A percentile compares a stretch with the other conserved stretches of the same genome.
These are phyloP conservation scores for Dipodomys spectabilis DNA, from an alignment of 2,113 vertebrate species.

Conservation along the genomic window DNA sequence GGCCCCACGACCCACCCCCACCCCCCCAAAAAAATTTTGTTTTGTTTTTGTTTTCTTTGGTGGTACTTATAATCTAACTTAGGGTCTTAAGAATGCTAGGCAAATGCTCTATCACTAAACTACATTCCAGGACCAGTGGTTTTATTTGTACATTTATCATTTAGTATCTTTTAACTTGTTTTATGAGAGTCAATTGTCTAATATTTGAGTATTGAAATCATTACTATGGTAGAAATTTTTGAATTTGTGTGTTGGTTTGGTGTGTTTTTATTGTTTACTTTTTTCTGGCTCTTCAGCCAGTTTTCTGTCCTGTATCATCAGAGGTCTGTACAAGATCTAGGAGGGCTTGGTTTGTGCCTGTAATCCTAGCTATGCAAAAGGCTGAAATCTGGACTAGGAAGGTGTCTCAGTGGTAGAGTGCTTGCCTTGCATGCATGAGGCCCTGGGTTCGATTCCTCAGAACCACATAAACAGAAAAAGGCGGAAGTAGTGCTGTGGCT, in stretches of 20 bases:
- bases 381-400: too few species aligned
- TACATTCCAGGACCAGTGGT: neutral
- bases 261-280: neutral
- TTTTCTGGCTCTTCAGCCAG: slow-evolving; percentile 9
- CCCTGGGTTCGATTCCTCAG: too few species aligned
- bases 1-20: too few species aligned
- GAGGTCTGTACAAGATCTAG: neutral
- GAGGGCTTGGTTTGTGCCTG: too few species aligned
- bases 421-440: too few species aligned
- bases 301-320: neutral
- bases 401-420: too few species aligned
- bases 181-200: neutral
- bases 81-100: neutral
- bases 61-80: neutral
- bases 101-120: neutral
- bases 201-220: neutral
- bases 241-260: neutral
- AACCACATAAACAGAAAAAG: too few species aligned
- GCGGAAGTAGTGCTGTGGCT: too few species aligned
- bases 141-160: neutral
- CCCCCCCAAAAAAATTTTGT: too few species aligned
- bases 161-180: neutral
- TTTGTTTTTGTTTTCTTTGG: neutral
- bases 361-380: too few species aligned
- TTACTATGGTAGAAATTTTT: neutral